Conservation (phyloP, 53 echinoderm and acorn worm species). For the Astropecten irregularis region DNA sequence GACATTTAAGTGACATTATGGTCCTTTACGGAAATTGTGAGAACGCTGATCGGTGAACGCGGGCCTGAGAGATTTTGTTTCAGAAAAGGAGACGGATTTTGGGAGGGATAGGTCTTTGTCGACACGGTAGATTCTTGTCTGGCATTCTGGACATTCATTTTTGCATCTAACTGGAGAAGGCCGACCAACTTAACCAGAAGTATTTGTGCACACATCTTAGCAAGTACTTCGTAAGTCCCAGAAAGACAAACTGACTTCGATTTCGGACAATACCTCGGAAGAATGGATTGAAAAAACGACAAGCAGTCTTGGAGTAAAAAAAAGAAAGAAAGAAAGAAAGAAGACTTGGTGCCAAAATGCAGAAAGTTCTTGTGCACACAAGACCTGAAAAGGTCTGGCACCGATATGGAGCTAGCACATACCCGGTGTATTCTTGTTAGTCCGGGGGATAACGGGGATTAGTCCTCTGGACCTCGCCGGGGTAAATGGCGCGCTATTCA, state of each 20-base stretch:
- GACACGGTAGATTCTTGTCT: too few species aligned
- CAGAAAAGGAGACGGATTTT: too few species aligned
- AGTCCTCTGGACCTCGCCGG: neutral
- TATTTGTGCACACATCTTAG: slow-evolving; percentile 45
- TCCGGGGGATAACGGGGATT: slow-evolving; percentile 28
- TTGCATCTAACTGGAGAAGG: slow-evolving; percentile 22
- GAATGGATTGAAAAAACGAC: neutral
- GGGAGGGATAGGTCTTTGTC: too few species aligned
- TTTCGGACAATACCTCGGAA: neutral
- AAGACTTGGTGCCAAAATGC: slow-evolving; percentile 2
- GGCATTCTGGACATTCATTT: slow-evolving; percentile 1
- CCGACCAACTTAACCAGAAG: neutral
- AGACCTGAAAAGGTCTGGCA: neutral
- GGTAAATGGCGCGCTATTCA: slow-evolving; percentile 24
- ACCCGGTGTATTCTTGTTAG: slow-evolving; percentile 10
- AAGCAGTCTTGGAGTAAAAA: neutral
- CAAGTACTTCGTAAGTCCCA: slow-evolving; percentile 42
- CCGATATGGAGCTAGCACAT: slow-evolving; percentile 2
- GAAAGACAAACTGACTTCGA: slow-evolving; percentile 21
- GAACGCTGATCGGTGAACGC: too few species aligned
- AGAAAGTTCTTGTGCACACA: slow-evolving; percentile 36
- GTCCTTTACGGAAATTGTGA: too few species aligned
- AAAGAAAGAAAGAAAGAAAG: neutral
- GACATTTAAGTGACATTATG: too few species aligned
- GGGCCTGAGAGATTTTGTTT: too few species aligned